These are phyloP conservation scores for Stegostoma tigrinum DNA, from an alignment of 2,113 vertebrate species.

Conservation along the genomic window DNA sequence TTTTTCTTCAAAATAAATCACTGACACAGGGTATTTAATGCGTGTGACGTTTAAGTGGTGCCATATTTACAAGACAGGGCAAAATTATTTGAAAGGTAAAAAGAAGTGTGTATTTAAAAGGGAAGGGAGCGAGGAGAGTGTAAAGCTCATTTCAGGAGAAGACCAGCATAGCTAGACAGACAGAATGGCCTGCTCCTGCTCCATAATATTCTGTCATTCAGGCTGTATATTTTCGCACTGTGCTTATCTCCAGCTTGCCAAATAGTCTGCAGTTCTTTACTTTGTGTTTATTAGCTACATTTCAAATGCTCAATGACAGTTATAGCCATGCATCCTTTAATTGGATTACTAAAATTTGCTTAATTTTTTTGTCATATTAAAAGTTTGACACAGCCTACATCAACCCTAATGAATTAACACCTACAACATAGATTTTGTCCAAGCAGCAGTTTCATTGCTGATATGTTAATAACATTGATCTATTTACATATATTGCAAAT, in stretches of 20 bases:
- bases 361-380: conserved; percentile 8
- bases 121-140: background rate
- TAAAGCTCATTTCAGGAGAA: background rate
- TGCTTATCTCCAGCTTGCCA: background rate
- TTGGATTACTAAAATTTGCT: background rate
- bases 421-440: background rate
- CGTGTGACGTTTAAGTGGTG: background rate
- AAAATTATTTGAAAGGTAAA: background rate
- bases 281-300: background rate
- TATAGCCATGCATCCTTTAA: background rate
- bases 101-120: background rate
- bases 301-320: background rate
- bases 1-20: background rate
- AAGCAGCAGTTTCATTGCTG: background rate
- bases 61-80: background rate
- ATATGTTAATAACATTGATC: background rate
- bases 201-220: background rate
- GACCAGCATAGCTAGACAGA: background rate
- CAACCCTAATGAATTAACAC: background rate
- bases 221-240: background rate
- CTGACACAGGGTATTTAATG: background rate
- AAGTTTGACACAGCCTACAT: background rate
- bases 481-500: background rate
- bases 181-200: background rate
- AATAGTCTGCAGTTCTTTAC: background rate